phyloP scores from a whole-genome alignment of 1,140 invertebrate species.

The Acromyrmex heyeri region DNA sequence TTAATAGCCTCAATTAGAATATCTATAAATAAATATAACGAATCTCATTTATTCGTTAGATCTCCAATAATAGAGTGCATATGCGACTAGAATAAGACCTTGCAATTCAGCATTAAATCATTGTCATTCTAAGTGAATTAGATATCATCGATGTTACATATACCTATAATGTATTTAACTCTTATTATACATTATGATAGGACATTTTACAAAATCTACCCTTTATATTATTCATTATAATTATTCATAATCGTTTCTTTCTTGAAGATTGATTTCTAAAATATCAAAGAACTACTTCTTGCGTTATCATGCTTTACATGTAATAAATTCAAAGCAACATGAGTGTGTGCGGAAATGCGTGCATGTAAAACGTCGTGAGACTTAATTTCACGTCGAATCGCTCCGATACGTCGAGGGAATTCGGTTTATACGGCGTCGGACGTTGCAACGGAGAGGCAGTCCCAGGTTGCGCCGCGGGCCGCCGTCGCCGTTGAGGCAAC shows the following conservation, averaged over 20 bases:
- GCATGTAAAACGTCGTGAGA: constrained; percentile 38
- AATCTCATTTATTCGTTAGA: background rate
- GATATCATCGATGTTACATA: background rate
- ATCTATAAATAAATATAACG: background rate
- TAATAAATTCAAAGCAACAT: background rate
- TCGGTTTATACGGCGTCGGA: constrained; percentile 50
- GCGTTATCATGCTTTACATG: constrained; percentile 19
- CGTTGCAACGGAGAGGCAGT: constrained; percentile 49
- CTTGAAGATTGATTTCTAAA: constrained; percentile 18
- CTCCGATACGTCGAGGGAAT: constrained; percentile 32
- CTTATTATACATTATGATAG: background rate
- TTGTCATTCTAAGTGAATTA: background rate
- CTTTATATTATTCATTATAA: background rate
- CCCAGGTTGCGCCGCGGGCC: constrained; percentile 35
- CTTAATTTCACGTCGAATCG: constrained; percentile 49
- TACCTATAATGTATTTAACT: background rate
- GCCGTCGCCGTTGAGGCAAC: constrained; percentile 36
- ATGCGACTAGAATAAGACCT: background rate
- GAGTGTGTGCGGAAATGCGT: background rate
- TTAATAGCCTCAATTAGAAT: background rate
- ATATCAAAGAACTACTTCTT: background rate
- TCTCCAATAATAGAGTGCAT: background rate
- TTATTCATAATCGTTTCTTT: background rate
- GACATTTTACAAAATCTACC: background rate
- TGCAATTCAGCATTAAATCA: constrained; percentile 13